phyloP scores from a whole-genome alignment of 2,113 vertebrate species.

The Hippotragus niger region DNA sequence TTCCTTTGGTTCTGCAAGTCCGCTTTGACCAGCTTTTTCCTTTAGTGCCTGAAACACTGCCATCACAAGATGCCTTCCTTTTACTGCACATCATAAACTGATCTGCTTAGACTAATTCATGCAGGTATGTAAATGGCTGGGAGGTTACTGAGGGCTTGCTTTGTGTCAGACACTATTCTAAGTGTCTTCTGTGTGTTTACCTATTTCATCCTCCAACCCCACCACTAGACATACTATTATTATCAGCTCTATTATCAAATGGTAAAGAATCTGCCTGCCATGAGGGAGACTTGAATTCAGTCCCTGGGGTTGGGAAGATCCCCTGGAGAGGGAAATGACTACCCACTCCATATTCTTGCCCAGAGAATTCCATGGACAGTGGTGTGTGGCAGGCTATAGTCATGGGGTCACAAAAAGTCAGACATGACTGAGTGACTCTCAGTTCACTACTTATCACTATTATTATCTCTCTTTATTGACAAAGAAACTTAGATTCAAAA shows the following conservation, averaged over 20 bases:
- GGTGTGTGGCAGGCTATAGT: background rate
- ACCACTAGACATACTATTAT: background rate
- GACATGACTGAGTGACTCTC: background rate
- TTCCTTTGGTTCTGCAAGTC: background rate
- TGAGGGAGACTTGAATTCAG: background rate
- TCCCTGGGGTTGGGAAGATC: background rate
- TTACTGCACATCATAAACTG: background rate
- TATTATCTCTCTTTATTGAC: background rate
- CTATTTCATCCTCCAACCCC: background rate
- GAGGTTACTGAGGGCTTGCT: background rate
- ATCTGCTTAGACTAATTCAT: background rate
- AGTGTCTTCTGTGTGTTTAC: background rate
- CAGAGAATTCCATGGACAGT: background rate
- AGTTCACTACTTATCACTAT: background rate
- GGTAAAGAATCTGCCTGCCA: background rate
- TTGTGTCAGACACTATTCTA: background rate
- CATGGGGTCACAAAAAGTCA: background rate
- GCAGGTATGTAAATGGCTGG: background rate
- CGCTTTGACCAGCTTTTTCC: background rate
- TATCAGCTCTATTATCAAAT: background rate
- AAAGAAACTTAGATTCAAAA: background rate
- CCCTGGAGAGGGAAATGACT: background rate
- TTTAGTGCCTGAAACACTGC: background rate
- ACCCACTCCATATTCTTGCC: background rate
- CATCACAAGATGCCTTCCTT: background rate